Evolutionary conservation across 2,888 invertebrate genomes (phyloP).

Genomic region (Argyresthia goedartella): DNA sequence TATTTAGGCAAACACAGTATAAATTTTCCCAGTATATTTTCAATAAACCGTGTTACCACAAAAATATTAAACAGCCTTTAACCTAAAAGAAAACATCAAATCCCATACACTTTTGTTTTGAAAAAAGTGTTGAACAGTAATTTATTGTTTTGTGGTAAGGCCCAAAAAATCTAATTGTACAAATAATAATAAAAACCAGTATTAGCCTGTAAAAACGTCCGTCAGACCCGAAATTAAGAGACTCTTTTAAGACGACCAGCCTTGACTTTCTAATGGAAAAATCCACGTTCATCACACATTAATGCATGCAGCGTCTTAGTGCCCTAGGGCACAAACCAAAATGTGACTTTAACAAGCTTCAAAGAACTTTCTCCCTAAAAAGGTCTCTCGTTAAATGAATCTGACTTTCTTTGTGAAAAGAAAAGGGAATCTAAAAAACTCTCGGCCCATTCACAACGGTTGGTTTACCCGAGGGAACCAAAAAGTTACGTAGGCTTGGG

Average conservation of each 20-base stretch:
- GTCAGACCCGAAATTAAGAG: no score
- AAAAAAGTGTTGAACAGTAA: no score
- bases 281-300: conserved; percentile 12
- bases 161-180: no score
- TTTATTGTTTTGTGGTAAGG: no score
- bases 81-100: no score
- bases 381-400: conserved; percentile 50
- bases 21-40: no score
- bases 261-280: neutral
- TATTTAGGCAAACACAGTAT: no score
- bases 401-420: conserved; percentile 50
- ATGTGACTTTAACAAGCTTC: conserved; percentile 53
- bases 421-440: conserved; percentile 48
- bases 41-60: no score
- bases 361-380: conserved; percentile 48
- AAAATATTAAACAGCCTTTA: no score
- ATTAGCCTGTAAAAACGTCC: no score
- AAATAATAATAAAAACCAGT: no score
- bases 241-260: neutral
- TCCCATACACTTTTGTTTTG: no score
- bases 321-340: conserved; percentile 31
- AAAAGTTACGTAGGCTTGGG: conserved; percentile 38
- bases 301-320: conserved; percentile 22
- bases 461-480: conserved; percentile 44
- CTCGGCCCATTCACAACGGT: conserved; percentile 42